Conservation (phyloP, 2,797 vertebrate species). For the Sebastes elongatus region DNA sequence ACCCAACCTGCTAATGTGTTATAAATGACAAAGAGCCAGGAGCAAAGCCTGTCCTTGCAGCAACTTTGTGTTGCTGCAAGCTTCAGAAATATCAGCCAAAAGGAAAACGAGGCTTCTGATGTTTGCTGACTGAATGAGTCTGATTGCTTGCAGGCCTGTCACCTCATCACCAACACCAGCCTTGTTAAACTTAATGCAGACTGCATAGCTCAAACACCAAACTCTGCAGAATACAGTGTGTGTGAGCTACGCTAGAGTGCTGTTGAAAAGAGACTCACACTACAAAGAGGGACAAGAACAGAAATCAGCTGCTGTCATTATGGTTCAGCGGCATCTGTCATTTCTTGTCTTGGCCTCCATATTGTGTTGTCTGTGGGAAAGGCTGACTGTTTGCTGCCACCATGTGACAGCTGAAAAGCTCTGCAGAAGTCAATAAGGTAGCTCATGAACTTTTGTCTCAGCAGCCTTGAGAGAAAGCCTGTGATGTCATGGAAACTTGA, state of each 20-base stretch:
- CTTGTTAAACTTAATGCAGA: constrained; percentile 35
- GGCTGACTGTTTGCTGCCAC: constrained; percentile 59
- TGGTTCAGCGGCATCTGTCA: constrained; percentile 30
- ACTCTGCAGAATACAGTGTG: neutral
- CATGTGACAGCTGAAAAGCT: constrained; percentile 52
- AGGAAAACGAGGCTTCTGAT: constrained; percentile 46
- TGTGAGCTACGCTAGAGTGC: neutral
- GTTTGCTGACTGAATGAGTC: constrained; percentile 57
- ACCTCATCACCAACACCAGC: constrained; percentile 59
- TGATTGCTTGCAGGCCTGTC: constrained; percentile 61
- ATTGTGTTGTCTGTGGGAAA: neutral
- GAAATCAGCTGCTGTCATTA: constrained; percentile 52
- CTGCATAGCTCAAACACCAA: neutral
- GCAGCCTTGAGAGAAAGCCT: neutral
- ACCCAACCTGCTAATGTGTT: constrained; percentile 55
- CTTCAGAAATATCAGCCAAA: constrained; percentile 48
- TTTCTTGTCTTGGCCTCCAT: neutral
- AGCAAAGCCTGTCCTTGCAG: constrained; percentile 51
- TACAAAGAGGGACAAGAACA: neutral
- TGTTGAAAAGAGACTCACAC: constrained; percentile 1
- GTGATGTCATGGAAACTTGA: neutral
- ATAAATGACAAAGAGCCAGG: constrained; percentile 64
- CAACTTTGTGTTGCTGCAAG: constrained; percentile 21
- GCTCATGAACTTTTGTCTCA: neutral
- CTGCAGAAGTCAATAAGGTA: constrained; percentile 14